Percentiles rank a stretch among this genome's conserved stretches.
These are phyloP conservation scores for Pterobdella sp. DNA, from an alignment of 2,888 invertebrate genomes.

Conservation along the genomic window DNA sequence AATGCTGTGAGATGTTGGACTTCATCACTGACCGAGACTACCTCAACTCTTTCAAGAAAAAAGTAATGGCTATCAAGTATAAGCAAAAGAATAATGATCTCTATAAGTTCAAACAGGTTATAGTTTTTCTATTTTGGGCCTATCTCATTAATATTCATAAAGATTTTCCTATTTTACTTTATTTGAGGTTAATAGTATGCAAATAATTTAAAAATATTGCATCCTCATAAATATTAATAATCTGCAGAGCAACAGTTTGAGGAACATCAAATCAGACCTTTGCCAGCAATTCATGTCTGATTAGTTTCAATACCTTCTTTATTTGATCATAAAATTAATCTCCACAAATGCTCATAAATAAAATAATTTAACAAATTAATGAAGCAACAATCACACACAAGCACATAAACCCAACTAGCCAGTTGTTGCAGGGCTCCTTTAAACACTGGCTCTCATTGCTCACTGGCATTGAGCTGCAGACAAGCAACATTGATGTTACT, in stretches of 20 bases:
- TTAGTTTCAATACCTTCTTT: background rate
- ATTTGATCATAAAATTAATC: background rate
- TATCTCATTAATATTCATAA: background rate
- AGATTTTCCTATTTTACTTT: background rate
- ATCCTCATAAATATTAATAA: constrained; percentile 33
- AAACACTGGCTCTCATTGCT: background rate
- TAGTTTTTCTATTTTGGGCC: background rate
- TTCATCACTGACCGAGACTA: constrained; percentile 41
- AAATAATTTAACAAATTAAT: background rate
- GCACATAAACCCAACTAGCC: background rate
- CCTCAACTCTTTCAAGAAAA: constrained; percentile 45
- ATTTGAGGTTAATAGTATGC: constrained; percentile 58
- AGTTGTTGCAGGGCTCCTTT: background rate
- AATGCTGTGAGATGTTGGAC: constrained; percentile 43
- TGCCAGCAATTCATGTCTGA: background rate
- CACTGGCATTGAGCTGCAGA: background rate
- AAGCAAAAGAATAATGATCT: constrained; percentile 73
- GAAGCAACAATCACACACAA: background rate
- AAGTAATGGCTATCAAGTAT: constrained; percentile 54
- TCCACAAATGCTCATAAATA: background rate
- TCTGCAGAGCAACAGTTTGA: constrained; percentile 25
- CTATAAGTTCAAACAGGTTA: constrained; percentile 72
- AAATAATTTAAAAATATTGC: constrained; percentile 34
- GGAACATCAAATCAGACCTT: constrained; percentile 3
- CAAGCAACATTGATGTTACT: background rate